These are phyloP conservation scores for Lapara coniferarum DNA, from an alignment of 2,888 invertebrate species.

Conservation along the genomic window DNA sequence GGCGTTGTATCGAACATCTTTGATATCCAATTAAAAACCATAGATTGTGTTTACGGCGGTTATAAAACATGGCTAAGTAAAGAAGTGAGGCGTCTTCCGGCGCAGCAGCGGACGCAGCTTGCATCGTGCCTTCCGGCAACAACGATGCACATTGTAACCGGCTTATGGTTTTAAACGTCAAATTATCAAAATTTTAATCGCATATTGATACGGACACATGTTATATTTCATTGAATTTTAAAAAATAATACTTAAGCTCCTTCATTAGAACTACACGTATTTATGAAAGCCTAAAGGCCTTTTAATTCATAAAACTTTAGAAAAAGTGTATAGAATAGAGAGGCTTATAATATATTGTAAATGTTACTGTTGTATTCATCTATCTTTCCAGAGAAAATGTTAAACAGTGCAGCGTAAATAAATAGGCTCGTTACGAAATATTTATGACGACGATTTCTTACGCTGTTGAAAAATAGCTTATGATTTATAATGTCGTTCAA, in stretches of 20 bases:
- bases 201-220: neutral
- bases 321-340: too few relatives aligned
- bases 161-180: slow-evolving; percentile 16
- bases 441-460: neutral
- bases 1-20: neutral
- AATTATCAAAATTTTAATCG: slow-evolving; percentile 19
- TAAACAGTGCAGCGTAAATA: neutral
- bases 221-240: too few relatives aligned
- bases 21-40: neutral
- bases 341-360: too few relatives aligned
- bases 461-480: neutral
- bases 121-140: slow-evolving; percentile 61
- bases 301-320: too few relatives aligned
- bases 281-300: too few relatives aligned
- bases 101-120: slow-evolving; percentile 66
- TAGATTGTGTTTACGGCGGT: slow-evolving; percentile 5
- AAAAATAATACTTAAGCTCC: too few relatives aligned
- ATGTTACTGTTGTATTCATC: too few relatives aligned
- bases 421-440: neutral
- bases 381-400: too few relatives aligned
- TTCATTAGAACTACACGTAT: too few relatives aligned
- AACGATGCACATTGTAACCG: slow-evolving; percentile 28
- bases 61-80: slow-evolving; percentile 43
- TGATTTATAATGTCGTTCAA: neutral
- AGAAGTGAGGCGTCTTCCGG: slow-evolving; percentile 53